Base-by-base conservation (phyloP, 2,797 vertebrate species). In the Mus spretus region DNA sequence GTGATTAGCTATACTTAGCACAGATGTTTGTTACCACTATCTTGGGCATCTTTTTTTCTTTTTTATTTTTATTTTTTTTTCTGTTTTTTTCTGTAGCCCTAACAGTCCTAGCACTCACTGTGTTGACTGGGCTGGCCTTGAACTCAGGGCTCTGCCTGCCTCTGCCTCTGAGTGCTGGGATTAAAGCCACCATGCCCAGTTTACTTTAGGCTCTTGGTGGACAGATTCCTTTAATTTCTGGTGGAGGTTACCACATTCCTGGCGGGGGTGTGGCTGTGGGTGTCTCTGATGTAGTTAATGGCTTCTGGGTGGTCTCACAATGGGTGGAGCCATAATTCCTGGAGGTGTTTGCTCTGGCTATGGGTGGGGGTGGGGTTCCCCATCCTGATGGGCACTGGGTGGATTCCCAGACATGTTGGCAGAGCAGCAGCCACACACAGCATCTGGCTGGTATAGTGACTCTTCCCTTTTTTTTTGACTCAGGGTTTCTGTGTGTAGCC, bases 251-350 rank as follows among this genome's bases (percentile, higher is more conserved):
- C 96, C 99, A 99, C 99, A 99, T 99, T 93, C 99, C 99, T 0
- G 99, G 99, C 0, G 99, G 99, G 0, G 99, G 99, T 99, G 99
- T 99, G n/a, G 99, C 99, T 99, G 99, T 99, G 0, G 99, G 99
- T 6, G 99, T 99, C 0, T 99, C 99, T 37, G 99, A 98, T 86
- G 99, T 99, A 99, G 99, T 99, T 0, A 99, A 99, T 14, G 99
- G 9, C 99, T 99, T 99, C 99, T 99, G 0, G 99, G 99, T 8
- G 99, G 99, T 26, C 99, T 98, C 99, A 99, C 99, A 95, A 99
- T 99, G 0, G 99, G 99, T 40, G 99, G 99, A 28, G 99, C 99
- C 99, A 99, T 99, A 99, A 99, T 99, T 81, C 99, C 99, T 99
- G 37, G 72, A 75, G 37, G 72, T 40, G 9, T 74, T 22, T 13